These are phyloP conservation scores for Pogonomyrmex barbatus DNA, from an alignment of 1,140 invertebrate genomes.

Conservation along the genomic window DNA sequence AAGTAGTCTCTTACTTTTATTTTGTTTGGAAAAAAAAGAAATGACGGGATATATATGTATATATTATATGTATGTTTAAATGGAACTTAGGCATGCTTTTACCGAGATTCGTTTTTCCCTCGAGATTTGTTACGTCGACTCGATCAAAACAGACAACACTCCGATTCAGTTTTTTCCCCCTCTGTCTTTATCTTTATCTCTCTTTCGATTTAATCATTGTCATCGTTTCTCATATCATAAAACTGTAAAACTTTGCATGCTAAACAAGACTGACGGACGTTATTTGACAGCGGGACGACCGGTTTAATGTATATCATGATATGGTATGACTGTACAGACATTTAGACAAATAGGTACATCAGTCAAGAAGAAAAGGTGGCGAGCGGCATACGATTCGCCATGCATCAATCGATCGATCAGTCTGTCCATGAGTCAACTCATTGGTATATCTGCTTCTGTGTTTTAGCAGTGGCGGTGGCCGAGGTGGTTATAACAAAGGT, in stretches of 20 bases:
- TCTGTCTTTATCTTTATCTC: too few relatives aligned
- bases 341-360: slow-evolving; percentile 87
- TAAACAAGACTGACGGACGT: slow-evolving; percentile 77
- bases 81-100: slow-evolving; percentile 29
- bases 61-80: background rate
- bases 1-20: slow-evolving; percentile 63
- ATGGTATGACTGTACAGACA: slow-evolving; percentile 86
- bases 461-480: slow-evolving; percentile 94
- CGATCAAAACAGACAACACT: background rate
- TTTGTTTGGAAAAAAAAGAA: background rate
- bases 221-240: slow-evolving; percentile 34
- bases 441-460: slow-evolving; percentile 90
- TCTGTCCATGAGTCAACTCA: slow-evolving; percentile 87
- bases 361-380: slow-evolving; percentile 88
- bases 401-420: slow-evolving; percentile 89
- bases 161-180: background rate
- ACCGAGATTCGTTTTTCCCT: slow-evolving; percentile 7
- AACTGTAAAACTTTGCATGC: slow-evolving; percentile 71
- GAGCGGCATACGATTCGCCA: slow-evolving; percentile 88
- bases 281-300: slow-evolving; percentile 82
- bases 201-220: slow-evolving; percentile 7
- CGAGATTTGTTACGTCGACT: slow-evolving; percentile 35
- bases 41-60: background rate
- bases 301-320: slow-evolving; percentile 58
- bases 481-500: slow-evolving; percentile 95